Percentiles rank a stretch among this genome's conserved stretches.
Evolutionary conservation across 2,888 invertebrate genomes (phyloP).

Genomic region (Melikaiella ostensackeni): DNA sequence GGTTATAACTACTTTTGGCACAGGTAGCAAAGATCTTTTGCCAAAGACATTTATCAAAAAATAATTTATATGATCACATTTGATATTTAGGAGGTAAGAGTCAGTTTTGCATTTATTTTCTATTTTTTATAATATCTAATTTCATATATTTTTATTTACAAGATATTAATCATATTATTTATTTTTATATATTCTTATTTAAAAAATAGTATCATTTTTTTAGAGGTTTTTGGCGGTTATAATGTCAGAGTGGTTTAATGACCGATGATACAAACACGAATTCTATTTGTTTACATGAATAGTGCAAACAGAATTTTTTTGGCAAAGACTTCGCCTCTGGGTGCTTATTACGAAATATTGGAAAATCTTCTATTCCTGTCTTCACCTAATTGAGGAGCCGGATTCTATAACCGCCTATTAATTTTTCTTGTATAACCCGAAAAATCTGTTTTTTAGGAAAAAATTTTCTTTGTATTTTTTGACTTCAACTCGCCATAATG

Average conservation of each 20-base stretch:
- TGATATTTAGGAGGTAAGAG: background rate
- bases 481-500: too few species aligned
- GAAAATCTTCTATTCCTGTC: constrained; percentile 7
- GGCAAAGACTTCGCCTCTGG: constrained; percentile 21
- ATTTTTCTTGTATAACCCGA: too few species aligned
- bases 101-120: background rate
- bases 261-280: constrained; percentile 9
- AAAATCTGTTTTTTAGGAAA: too few species aligned
- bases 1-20: constrained; percentile 21
- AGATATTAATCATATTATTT: background rate
- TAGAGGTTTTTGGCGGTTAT: background rate
- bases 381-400: too few species aligned
- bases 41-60: constrained; percentile 17
- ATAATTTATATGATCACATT: background rate
- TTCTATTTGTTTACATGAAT: constrained; percentile 28
- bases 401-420: too few species aligned
- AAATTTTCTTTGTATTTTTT: too few species aligned
- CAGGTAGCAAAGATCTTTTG: constrained; percentile 12
- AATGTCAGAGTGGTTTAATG: constrained; percentile 22
- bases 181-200: background rate
- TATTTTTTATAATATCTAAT: background rate
- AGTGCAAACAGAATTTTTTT: background rate
- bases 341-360: constrained; percentile 26
- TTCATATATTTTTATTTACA: background rate
- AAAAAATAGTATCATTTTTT: too few species aligned